Base-by-base conservation (phyloP, 2,113 vertebrate genomes). In the Tauraco erythrolophus region DNA sequence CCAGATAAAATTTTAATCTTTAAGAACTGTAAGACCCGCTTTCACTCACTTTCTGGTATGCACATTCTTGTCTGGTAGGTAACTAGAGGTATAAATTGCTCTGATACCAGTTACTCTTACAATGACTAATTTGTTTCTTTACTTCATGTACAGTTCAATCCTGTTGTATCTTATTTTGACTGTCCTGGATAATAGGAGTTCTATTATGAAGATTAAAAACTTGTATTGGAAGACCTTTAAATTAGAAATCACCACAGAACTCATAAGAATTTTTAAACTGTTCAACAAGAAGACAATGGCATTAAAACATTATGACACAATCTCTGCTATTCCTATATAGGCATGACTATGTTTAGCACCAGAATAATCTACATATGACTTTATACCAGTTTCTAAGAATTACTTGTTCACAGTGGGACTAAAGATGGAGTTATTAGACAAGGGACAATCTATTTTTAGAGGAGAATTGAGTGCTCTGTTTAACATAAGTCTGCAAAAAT, bases 381-480 rank as follows among this genome's bases (percentile, higher is more conserved):
- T 88, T 89, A 57, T 51, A 92, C 10, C 30, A 48, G n/a, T 92
- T 96, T 76, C 66, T 68, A 95, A 89, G 74, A 56, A 87, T 82
- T 74, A 84, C 50, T 91, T 30, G 64, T 17, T 53, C 31, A 33
- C 27, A 86, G 41, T 45, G 66, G 83, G 61, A 70, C 57, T 92
- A 69, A 94, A 92, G 37, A 94, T 56, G 77, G 74, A 91, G 56
- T 84, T 69, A 84, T 75, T 69, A 93, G 31, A 71, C 41, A 95
- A 96, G 71, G 39, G 69, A 45, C 27, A 60, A 65, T 58, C 64
- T 97, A 95, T 91, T 97, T 97, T 97, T 89, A 96, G 79, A 87
- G 28, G 79, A 66, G 81, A 96, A 94, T 33, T 75, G 72, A 84
- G 94, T 69, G 8, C 24, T 94, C 43, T 89, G 78, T 94, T 97